phyloP scores from a whole-genome alignment of 2,113 vertebrate genomes.

The Carettochelys insculpta region DNA sequence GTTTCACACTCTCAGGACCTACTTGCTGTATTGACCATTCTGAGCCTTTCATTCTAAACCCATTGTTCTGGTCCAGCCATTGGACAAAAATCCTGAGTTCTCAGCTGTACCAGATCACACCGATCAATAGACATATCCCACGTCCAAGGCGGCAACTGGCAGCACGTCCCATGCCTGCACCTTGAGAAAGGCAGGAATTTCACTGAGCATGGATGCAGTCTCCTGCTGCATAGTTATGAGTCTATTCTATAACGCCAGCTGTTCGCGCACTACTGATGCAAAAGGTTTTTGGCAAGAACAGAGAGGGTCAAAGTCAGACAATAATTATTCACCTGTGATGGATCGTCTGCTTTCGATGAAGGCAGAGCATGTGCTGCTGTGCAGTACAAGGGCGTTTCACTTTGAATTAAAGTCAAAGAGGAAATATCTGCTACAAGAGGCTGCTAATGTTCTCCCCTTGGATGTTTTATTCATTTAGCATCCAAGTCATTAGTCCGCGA shows the following conservation, averaged over 20 bases:
- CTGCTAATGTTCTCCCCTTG: background rate
- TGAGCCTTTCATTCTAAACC: background rate
- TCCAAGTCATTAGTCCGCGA: background rate
- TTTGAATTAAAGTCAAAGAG: background rate
- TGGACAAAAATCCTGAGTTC: background rate
- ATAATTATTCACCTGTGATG: background rate
- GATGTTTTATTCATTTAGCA: background rate
- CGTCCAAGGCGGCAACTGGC: background rate
- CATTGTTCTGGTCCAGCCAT: background rate
- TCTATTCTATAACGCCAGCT: background rate
- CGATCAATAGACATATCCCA: background rate
- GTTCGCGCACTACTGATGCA: background rate
- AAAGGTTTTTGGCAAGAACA: background rate
- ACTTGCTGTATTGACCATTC: background rate
- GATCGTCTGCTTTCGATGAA: background rate
- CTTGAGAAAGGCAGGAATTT: background rate
- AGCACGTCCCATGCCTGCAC: background rate
- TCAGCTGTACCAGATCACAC: background rate
- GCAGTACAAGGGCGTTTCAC: background rate
- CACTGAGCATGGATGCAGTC: background rate
- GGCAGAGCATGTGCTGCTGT: background rate
- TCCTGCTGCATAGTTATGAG: background rate
- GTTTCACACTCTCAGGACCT: background rate
- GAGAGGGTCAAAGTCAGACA: background rate
- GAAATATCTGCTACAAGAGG: background rate